phyloP scores from a whole-genome alignment of 2,113 vertebrate genomes.

The Chauna torquata region DNA sequence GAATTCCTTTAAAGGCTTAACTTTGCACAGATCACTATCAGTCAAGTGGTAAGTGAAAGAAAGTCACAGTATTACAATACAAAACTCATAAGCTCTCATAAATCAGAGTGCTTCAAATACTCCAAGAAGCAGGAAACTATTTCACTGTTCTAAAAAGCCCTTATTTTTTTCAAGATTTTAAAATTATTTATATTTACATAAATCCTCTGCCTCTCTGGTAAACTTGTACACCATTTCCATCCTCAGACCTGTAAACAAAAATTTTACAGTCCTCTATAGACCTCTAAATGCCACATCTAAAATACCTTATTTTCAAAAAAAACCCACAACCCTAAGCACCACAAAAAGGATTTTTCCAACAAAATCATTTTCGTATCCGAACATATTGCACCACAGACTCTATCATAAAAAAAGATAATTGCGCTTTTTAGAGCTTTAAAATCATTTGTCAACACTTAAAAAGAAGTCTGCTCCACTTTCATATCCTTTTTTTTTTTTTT shows the following conservation, averaged over 20 bases:
- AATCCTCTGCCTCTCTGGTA: background rate
- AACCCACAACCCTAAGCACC: background rate
- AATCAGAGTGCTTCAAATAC: background rate
- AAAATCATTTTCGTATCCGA: background rate
- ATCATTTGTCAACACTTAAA: background rate
- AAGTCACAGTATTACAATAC: background rate
- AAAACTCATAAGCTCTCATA: background rate
- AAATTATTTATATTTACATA: background rate
- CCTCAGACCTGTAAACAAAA: background rate
- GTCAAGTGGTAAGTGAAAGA: fast-evolving
- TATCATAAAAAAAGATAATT: background rate
- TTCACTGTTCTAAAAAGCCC: background rate
- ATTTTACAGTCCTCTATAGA: fast-evolving
- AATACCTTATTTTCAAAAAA: background rate
- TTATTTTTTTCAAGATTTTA: background rate
- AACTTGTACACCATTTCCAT: fast-evolving
- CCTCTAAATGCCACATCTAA: background rate
- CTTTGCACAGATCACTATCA: background rate
- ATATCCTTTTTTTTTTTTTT: background rate
- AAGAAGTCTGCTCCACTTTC: background rate
- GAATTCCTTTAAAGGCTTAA: fast-evolving
- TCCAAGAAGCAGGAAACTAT: background rate
- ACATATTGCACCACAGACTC: background rate
- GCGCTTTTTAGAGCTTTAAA: background rate
- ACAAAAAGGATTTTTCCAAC: background rate